Base-by-base conservation (phyloP, 2,797 vertebrate genomes). In the Bufotes viridis region DNA sequence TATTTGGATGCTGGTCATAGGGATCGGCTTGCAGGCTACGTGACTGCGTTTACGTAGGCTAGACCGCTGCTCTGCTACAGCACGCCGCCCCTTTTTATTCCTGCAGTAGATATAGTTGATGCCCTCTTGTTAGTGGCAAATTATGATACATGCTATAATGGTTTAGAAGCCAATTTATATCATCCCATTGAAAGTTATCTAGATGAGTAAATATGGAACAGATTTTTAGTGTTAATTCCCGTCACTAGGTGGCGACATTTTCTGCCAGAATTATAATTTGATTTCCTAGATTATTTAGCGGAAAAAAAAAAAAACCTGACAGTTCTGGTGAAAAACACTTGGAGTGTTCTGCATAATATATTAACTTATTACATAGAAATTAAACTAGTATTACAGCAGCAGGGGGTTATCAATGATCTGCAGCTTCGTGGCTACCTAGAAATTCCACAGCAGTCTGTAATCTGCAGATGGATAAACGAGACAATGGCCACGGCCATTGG, bases 201-300 rank as follows among this genome's bases (percentile, higher is more conserved):
- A 26, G 53, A 55, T 18, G 14, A 15, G 63, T 20, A 82, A 82
- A 69, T 82, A 57, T 5, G 34, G 20, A 51, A 18, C 63, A 26
- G 51, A 82, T 70, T 14, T 82, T 70, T 70, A 72, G 29, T 70
- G 53, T 58, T 74, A 5, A 34, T 74, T 72, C 74, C 26, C 14
- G 55, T 1, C 82, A 84, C 53, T 57, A 84, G 82, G 61, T 84
- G 82, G 82, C 70, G 70, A 58, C 29, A 34, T 74, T 42, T 63
- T 22, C 60, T 58, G 29, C 15, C 10, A 70, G 65, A 58, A 72
- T 70, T 60, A 14, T 22, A 42, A 12, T 7, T 9, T 1, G 5
- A 58, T 29, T 70, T 57, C 24, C 26, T 51, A 26, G n/a, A 24
- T 67, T 51, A 14, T 26, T 29, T 69, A 29, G 65, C 65, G n/a